Base-by-base conservation (phyloP, 2,888 invertebrate species). In the Heliconius hortense region DNA sequence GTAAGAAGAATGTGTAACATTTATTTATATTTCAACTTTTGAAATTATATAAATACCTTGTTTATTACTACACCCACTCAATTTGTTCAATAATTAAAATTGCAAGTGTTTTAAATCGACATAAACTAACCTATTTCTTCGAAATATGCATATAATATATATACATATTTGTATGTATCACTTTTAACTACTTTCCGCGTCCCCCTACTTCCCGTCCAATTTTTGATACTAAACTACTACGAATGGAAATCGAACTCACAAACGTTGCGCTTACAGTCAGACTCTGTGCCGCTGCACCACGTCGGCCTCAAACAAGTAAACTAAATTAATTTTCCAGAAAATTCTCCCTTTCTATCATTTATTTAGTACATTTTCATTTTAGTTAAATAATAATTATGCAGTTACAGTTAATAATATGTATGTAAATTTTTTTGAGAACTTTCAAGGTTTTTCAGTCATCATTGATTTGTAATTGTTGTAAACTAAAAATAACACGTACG, bases 1-100 rank as follows among this genome's bases (percentile, higher is more conserved):
- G 62, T 60, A 56, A 70, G 56, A 74, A 70, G 64, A 74, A 70
- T 70, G 70, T 59, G 48, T 39, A 68, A n/a, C 64, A 11, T 64
- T 64, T 64, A 64, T 64, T 64, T 64, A 39, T 64, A 64, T 64
- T 39, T 64, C 35, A 64, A 64, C 64, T 64, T 64, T 39, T 64
- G n/a, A 35, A 64, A 64, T 64, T 64, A 64, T 39, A 39, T 64
- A 64, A 64, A 64, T 64, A 64, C 35, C 39, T 64, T 35, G 39
- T 64, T 64, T 64, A 64, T 64, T 64, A 39, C 35, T 35, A 39
- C 35, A 64, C 21, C 24, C 64, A 39, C 64, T 64, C n/a, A 59
- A 56, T 59, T 56, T 67, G 13, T 67, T 43, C 31, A 60, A n/a
- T 75, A 56, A 39, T 39, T 64, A 75, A 70, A 64, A 66, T 71